Evolutionary conservation across 2,113 vertebrate genomes (phyloP).

Genomic region (Oreochromis niloticus): DNA sequence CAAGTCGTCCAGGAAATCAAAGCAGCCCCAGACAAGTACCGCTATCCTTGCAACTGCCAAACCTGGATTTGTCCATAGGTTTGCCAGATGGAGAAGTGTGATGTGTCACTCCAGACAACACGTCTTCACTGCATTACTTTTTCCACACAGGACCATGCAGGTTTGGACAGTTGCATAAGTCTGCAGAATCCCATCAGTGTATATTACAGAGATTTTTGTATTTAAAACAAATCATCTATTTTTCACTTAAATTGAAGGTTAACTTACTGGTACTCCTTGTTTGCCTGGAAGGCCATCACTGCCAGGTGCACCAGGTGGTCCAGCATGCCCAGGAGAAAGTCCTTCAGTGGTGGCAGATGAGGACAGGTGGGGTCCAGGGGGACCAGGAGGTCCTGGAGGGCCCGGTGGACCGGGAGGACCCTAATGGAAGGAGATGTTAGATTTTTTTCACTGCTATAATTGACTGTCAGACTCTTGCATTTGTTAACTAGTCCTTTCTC

Average conservation of each 20-base stretch:
- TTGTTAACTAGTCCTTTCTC: neutral
- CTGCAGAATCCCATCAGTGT: neutral
- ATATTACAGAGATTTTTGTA: neutral
- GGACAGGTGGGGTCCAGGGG: constrained; percentile 27
- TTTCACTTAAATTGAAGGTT: neutral
- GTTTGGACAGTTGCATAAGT: neutral
- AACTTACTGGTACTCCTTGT: constrained; percentile 76
- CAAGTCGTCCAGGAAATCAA: neutral
- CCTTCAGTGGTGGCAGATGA: constrained; percentile 14
- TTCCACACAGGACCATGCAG: neutral
- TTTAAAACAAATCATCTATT: neutral
- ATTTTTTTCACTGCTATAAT: neutral
- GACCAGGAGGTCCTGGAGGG: constrained; percentile 79
- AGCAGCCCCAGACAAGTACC: neutral
- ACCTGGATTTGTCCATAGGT: neutral
- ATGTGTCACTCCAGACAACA: neutral
- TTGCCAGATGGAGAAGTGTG: neutral
- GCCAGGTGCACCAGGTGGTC: constrained; percentile 67
- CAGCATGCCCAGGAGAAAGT: constrained; percentile 20
- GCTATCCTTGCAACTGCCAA: neutral
- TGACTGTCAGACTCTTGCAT: neutral
- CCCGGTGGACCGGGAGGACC: constrained; percentile 83
- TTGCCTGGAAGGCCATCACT: constrained; percentile 73
- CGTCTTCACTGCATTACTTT: neutral
- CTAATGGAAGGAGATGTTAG: constrained; percentile 37